Base-by-base conservation (phyloP, 2,888 invertebrate species). In the Lobophora halterata region DNA sequence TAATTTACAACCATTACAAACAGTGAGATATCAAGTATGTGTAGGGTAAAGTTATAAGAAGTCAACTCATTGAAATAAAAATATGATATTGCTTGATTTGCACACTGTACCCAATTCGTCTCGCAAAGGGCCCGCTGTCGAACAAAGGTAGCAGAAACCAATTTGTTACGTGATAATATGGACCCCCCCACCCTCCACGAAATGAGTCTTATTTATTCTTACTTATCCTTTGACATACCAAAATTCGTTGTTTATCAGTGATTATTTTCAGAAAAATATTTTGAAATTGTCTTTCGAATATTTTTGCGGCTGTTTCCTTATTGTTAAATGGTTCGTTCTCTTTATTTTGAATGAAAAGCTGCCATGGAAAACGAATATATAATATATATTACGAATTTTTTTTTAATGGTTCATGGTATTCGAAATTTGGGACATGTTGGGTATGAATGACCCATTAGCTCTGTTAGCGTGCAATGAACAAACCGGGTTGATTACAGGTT, bases 91-190 rank as follows among this genome's bases (percentile, higher is more conserved):
- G 56, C 54, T 67, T 60, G 47, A 49, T 57, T 35, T 76, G 65
- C 75, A 57, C 52, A 60, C 82, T 29, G 45, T 83, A 76, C 79
- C 37, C 47, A 62, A 67, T 73, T 70, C 72, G 66, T 71, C 71
- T 68, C 67, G 61, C 57, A 68, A 51, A 77, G 76, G 75, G 73
- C 70, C 68, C 55, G 69, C 65, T 71, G 65, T 64, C 65, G 82
- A 83, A 86, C 83, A 85, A 86, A 85, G 83, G 83, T 80, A 82
- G 75, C 70, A 71, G 82, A 85, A 83, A 86, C 86, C 87, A 85
- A 87, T 87, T 86, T 85, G 83, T 82, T 86, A 85, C 86, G 85
- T 86, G 87, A 86, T 86, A 83, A 81, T 83, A 86, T 85, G 79
- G 74, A 69, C 65, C 72, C 67, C 50, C 46, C 45, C 9, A n/a